A percentile compares a stretch with the other conserved stretches of the same genome.
Evolutionary conservation across 2,113 vertebrate species (phyloP).

Genomic region (Cyanoramphus novaezelandiae): DNA sequence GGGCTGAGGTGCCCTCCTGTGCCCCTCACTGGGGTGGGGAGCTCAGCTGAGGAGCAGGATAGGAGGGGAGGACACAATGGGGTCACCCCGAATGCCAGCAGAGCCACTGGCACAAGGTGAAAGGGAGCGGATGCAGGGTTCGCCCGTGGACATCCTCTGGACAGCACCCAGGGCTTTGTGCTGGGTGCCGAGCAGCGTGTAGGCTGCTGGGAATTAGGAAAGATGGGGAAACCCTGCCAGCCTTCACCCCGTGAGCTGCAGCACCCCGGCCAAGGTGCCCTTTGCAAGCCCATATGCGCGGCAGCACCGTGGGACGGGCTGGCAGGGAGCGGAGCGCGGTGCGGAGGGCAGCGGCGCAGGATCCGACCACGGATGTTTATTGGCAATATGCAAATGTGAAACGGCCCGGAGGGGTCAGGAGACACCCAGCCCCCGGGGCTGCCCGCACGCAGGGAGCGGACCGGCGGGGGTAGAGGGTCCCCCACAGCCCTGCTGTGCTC

Average conservation of each 20-base stretch:
- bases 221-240: background rate
- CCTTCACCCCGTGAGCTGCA: too few species aligned
- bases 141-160: background rate
- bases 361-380: constrained; percentile 73
- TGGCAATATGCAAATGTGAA: constrained; percentile 69
- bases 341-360: background rate
- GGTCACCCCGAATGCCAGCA: fast-evolving
- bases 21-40: fast-evolving
- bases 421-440: background rate
- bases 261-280: fast-evolving
- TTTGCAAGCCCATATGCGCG: background rate
- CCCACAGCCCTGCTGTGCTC: background rate
- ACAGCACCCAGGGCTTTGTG: background rate
- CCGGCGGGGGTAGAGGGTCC: background rate
- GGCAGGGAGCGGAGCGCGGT: background rate
- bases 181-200: background rate
- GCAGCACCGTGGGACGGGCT: fast-evolving
- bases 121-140: background rate
- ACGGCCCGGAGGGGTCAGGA: background rate
- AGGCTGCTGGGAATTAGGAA: background rate
- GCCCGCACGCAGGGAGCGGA: background rate
- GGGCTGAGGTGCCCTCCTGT: background rate
- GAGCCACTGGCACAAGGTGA: background rate
- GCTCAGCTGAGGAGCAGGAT: background rate
- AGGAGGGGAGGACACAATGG: background rate